Conservation (phyloP, 1,140 invertebrate species). For the Orchesella cincta region DNA sequence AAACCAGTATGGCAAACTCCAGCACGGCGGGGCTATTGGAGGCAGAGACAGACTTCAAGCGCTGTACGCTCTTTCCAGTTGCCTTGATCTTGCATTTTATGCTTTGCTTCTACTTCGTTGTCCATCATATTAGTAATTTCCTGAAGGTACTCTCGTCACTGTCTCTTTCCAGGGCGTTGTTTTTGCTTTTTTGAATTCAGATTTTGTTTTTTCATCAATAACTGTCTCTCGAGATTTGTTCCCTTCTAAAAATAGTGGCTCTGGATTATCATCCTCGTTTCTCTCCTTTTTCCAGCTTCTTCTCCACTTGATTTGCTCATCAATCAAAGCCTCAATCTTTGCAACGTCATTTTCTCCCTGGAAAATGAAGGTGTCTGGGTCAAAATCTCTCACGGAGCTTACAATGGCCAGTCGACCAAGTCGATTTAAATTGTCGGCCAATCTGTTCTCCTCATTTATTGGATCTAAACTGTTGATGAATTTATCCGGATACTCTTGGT, state of each 20-base stretch:
- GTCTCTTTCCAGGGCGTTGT: neutral
- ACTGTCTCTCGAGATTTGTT: neutral
- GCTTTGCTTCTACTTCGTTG: neutral
- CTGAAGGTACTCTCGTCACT: neutral
- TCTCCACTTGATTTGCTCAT: neutral
- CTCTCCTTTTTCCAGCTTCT: neutral
- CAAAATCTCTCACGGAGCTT: neutral
- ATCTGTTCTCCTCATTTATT: neutral
- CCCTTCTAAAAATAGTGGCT: neutral
- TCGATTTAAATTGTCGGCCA: neutral
- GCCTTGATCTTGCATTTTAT: neutral
- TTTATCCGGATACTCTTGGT: neutral
- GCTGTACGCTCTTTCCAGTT: neutral
- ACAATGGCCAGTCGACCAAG: neutral
- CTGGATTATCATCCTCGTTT: neutral
- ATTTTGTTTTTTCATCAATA: neutral
- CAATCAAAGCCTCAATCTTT: constrained; percentile 1
- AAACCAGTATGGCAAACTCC: neutral
- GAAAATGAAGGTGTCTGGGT: neutral
- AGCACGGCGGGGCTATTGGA: neutral
- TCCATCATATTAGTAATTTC: neutral
- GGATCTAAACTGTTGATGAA: neutral
- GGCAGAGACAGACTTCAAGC: neutral
- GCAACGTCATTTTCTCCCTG: neutral
- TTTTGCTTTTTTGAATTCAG: neutral